Conservation (phyloP, 2,888 invertebrate species). For the Conomelus anceps region DNA sequence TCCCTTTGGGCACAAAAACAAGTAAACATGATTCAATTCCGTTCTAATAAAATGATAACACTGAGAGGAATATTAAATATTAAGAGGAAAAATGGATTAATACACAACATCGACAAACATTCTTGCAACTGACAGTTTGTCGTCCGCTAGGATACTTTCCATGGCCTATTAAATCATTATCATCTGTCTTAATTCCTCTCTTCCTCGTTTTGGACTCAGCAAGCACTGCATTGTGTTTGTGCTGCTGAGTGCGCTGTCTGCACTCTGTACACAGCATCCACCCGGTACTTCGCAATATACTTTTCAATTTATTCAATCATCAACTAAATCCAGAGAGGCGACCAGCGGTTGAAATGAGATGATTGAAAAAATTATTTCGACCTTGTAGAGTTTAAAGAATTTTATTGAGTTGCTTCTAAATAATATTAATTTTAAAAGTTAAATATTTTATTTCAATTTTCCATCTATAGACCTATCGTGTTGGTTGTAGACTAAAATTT, state of each 20-base stretch:
- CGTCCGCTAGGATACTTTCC: conserved; percentile 19
- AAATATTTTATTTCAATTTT: too few relatives aligned
- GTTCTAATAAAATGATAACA: background rate
- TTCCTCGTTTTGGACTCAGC: background rate
- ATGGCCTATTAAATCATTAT: conserved; percentile 9
- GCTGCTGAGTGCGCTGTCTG: background rate
- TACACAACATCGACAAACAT: background rate
- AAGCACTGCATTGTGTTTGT: background rate
- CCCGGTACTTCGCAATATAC: background rate
- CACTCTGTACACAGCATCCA: background rate
- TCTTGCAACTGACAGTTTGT: conserved; percentile 11
- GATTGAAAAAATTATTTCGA: background rate
- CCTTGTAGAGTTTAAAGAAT: background rate
- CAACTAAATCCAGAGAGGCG: background rate
- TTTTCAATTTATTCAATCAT: background rate
- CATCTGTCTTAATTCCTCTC: background rate
- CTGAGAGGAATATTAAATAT: background rate
- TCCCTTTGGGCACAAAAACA: background rate
- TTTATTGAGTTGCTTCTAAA: background rate
- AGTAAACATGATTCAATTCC: conserved; percentile 2
- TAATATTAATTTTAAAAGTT: too few relatives aligned
- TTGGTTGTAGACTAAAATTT: too few relatives aligned
- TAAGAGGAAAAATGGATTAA: conserved; percentile 1
- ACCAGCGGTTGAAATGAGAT: background rate
- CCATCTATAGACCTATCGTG: too few relatives aligned